Base-by-base conservation (phyloP, 2,797 vertebrate species). In the Urosaurus nigricauda region DNA sequence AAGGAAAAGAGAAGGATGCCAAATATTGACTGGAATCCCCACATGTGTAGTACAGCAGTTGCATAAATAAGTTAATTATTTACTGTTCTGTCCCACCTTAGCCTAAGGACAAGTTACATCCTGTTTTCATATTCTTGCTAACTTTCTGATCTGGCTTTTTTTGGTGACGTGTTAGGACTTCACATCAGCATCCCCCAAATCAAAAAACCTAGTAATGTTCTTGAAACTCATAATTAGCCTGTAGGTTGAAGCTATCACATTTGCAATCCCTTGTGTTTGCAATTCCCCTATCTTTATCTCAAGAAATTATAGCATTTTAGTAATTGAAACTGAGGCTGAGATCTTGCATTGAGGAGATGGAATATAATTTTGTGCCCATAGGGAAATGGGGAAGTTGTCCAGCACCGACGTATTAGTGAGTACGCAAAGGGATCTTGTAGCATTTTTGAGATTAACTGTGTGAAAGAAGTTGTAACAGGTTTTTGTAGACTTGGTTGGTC, bases 1-100 rank as follows among this genome's bases (percentile, higher is more conserved):
- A 81, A 85, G 56, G 37, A 65, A 86, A 75, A 51, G 5, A 81
- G 53, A 51, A 85, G 21, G 32, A n/a, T 6, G 65, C 83, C 74
- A 88, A 60, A 35, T 75, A 81, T 53, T 85, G 63, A 5, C 5
- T 35, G 58, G 53, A 35, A 63, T 73, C 32, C 24, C 35, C 12
- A 43, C 9, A 5, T 19, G 60, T 81, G 24, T 32, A 5, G 37
- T 5, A 24, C 5, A 13, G 26, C 4, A 26, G 56, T 63, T 79
- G 81, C 17, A 32, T 11, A 68, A 68, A 68, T 74, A 83, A 78
- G 19, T 68, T 88, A 43, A 56, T 83, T 77, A 51, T 53, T 63
- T 78, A 63, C 14, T 29, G 68, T 35, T 82, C n/a, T 63, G 47
- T 86, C 40, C 43, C 16, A 3, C n/a, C 40, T 32, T 43, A 19